Base-by-base conservation (phyloP, 1,140 invertebrate species). In the Drosophila paulistorum region DNA sequence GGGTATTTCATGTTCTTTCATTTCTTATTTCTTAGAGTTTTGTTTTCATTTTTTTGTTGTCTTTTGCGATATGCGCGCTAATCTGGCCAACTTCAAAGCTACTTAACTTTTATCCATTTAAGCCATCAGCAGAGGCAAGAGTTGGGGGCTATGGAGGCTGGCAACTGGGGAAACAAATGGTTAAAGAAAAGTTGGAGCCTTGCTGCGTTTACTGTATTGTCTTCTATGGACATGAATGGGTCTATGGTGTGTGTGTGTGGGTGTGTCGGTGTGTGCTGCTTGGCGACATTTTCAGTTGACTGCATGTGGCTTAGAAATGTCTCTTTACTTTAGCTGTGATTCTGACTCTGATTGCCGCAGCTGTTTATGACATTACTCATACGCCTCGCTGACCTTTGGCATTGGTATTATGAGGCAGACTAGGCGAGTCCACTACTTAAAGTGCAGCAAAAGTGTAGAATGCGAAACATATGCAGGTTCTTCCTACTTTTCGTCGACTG, bases 311-410 rank as follows among this genome's bases (percentile, higher is more conserved):
- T 86, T 86, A 79, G 45, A 79, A 87, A 87, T 87, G 83, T 87
- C 83, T 76, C 67, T 81, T 59, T 78, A 64, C 45, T 76, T 82
- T 87, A 63, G 54, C 75, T 66, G 37, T 74, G 63, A 61, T 82
- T 79, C 83, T 77, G 84, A 87, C 83, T 87, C 72, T 81, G 83
- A 89, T 83, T 87, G 76, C 79, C 69, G 67, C 83, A 89, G 84
- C 83, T 86, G 83, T 77, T 86, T 86, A 89, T 86, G 83, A 87
- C 84, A 86, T 86, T 89, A 86, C 83, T 82, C 84, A 86, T 87
- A 79, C 83, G 83, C 83, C 79, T 86, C 79, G 83, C 68, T 86
- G 83, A 86, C 79, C 83, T 79, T 79, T 79, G 79, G 57, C 62
- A 82, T 83, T 79, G 67, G 66, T 41, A 63, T 33, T 33, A 70